These are phyloP conservation scores for Ennomos quercinarius DNA, from an alignment of 2,888 invertebrate species.

Conservation along the genomic window DNA sequence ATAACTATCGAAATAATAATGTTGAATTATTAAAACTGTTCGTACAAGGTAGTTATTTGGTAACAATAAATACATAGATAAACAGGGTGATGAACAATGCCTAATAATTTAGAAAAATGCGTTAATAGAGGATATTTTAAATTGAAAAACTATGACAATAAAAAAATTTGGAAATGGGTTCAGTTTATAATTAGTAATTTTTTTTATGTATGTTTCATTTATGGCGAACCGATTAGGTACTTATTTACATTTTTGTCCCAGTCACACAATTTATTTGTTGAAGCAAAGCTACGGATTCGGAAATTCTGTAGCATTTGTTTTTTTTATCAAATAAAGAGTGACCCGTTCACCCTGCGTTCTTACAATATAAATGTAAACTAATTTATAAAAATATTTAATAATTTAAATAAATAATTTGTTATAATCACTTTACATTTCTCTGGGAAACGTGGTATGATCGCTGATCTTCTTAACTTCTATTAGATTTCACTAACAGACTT, in stretches of 20 bases:
- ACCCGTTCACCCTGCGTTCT: constrained; percentile 49
- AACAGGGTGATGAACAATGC: constrained; percentile 25
- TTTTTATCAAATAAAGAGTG: constrained; percentile 46
- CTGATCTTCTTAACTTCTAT: not conserved
- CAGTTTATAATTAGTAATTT: not conserved
- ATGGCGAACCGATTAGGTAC: constrained; percentile 20
- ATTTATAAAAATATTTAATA: constrained; percentile 52
- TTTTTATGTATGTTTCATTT: constrained; percentile 12
- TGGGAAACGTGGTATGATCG: constrained; percentile 39
- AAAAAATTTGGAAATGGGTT: not conserved
- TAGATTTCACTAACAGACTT: not conserved
- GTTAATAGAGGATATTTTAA: not conserved
- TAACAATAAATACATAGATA: constrained; percentile 65
- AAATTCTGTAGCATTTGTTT: constrained; percentile 21
- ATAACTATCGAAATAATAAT: constrained; percentile 32
- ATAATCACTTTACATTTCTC: constrained; percentile 54
- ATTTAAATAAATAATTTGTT: constrained; percentile 51
- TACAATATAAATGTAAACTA: constrained; percentile 43
- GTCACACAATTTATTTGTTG: constrained; percentile 49
- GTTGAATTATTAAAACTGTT: constrained; percentile 36
- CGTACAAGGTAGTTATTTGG: constrained; percentile 58
- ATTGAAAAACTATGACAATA: not conserved
- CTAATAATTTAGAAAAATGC: constrained; percentile 5
- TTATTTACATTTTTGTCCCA: constrained; percentile 36
- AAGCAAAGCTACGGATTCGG: constrained; percentile 24